Evolutionary conservation across 2,113 vertebrate species (phyloP), one percentile per base, ranked within the genome.

Genomic region (Mystacornis crossleyi): DNA sequence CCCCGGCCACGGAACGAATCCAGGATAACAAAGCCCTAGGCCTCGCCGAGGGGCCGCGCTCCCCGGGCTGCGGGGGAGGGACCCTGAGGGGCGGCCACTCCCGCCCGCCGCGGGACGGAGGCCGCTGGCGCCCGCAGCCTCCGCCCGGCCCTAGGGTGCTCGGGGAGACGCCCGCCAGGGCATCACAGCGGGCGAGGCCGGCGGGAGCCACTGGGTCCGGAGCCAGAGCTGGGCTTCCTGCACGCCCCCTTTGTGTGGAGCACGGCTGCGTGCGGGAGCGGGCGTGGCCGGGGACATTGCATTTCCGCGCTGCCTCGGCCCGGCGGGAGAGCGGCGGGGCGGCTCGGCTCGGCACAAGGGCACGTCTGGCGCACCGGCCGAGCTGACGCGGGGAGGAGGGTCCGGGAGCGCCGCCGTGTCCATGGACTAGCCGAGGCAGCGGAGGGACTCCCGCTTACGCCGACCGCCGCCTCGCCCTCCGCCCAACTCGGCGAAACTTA

Each of bases 1-100:
- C 8, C 6, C 14, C 5, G 3, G 2, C 8, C 18, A 1, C n/a
- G 25, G 51, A 13, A 2, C 3, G 7, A 3, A 6, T 2, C 8
- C 24, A 0, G 8, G 69, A 4, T 2, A 16, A 16, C 24, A 29
- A 38, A 40, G 67, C 58, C 14, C 8, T 4, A 34, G 65, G 75
- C 50, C 57, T 13, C 0, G 42, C 47, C 10, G 38, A 45, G 47
- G 47, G 18, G 54, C 54, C 17, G 53, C 36, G 51, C 53, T 50
- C 6, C 42, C 70, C 16, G 8, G 31, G 60, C 38, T 7, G 51
- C 18, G 10, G 33, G 40, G 21, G 19, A 0, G 12, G 54, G 15
- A 10, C 21, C 5, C 19, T 9, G n/a, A 57, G 31, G 26, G 62
- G 43, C 7, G 19, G 40, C 55, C 29, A 15, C 17, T 65, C 31